Evolutionary conservation across 2,113 vertebrate species (phyloP), one percentile per base, ranked within the genome.

Genomic region (Brachionichthys hirsutus): DNA sequence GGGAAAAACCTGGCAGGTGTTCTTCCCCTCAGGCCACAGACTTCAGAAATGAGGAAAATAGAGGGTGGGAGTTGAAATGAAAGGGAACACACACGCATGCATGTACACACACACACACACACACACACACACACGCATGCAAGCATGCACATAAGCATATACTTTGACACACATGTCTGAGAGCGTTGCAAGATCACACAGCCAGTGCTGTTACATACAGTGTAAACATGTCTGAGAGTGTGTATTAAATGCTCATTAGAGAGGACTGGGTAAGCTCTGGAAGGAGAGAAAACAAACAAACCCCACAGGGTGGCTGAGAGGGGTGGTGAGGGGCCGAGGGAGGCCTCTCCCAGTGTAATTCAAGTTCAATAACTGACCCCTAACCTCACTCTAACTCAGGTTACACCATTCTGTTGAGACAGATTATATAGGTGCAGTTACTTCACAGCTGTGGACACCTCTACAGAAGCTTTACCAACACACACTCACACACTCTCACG

Each of bases 221-320:
- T 83, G 80, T 89, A 88, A 89, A 89, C 88, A 89, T 77, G 83
- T 87, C 83, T 82, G 75, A 83, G 85, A 85, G 86, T 82, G 86
- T 86, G 87, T 82, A 74, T 89, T 87, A 86, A 83, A 87, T 83
- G 75, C 76, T 89, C 85, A 86, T 88, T 88, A 87, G 75, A 82
- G 78, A 67, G 78, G 73, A 77, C 78, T 82, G 84, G 81, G 72
- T 77, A 70, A 80, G 77, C 78, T 85, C 81, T 81, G 81, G 76
- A 84, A 88, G 82, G 85, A 79, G 85, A 83, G 80, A 88, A 89
- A 86, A 88, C 88, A 89, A 89, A 88, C 85, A 89, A 82, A 86
- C 85, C 85, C 83, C 60, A 81, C 81, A 80, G 81, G 83, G 84
- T 78, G 77, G 69, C 73, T 72, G 81, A 62, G 77, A 67, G 54